Evolutionary conservation across 1,140 invertebrate species (phyloP), one percentile per base, ranked within the genome.

Genomic region (Glomeris maerens): DNA sequence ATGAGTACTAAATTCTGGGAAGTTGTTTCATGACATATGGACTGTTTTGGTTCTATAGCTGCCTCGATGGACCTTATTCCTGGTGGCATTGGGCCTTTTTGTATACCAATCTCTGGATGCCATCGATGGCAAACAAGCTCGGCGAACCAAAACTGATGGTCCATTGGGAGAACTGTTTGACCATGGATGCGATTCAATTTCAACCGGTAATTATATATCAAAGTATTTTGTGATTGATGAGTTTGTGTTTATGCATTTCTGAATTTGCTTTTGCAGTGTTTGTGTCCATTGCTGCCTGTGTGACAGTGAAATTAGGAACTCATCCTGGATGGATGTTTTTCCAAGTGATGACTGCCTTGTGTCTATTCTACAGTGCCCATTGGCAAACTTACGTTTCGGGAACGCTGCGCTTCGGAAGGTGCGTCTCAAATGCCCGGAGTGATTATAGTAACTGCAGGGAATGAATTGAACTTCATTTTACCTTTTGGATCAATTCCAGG

Each of bases 381-480:
- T 99, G 95, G 96, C 93, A 97, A 66, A 94, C 93, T 0, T 99
- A 98, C 71, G 93, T 98, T 22, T 95, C 86, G 72, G 85, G 85
- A 41, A 81, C 86, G 22, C 72, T 99, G 49, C 79, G 80, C 55
- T 98, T 99, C 75, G 90, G 91, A 41, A 81, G 78, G 72, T 73
- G 64, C 65, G 65, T 65, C 39, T 25, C n/a, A n/a, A n/a, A n/a
- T n/a, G n/a, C n/a, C n/a, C n/a, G 20, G 26, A 36, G 23, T 47
- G 25, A 7, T 14, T n/a, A n/a, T n/a, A n/a, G n/a, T n/a, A n/a
- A n/a, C 5, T 36, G 7, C 17, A 36, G 23, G 44, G n/a, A 36
- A 5, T 47, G 13, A 26, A 36, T 47, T 47, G 13, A 39, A 14
- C 13, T 47, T 7, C 22, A 13, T 44, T 44, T 10, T 44, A 10